Base-by-base conservation (phyloP, 2,797 vertebrate species). In the Peromyscus nudipes region DNA sequence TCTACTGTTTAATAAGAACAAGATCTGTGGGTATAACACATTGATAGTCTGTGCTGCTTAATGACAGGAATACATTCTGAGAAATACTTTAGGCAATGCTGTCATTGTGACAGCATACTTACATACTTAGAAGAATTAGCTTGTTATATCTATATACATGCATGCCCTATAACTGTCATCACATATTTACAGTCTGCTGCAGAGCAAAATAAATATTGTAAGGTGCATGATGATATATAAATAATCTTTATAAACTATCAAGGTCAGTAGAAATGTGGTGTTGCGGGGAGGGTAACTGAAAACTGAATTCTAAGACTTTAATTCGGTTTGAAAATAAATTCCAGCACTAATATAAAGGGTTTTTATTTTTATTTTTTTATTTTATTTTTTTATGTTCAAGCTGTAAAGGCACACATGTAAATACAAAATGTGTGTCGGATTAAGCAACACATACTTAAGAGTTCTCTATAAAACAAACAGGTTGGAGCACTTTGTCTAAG, bases 301-400 rank as follows among this genome's bases (percentile, higher is more conserved):
- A 88, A 65, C 84, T 94, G 60, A 75, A 91, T 94, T 96, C 69
- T 96, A 95, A 94, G 85, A 85, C 67, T 90, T 86, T 83, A 29
- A 62, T 57, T 92, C 92, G 91, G 40, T 89, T 92, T 95, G 76
- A 92, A 96, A 96, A 90, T 80, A 94, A 97, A 94, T 84, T 87
- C 87, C 3, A 81, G 55, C 40, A 25, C 10, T 93, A 93, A 93
- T 77, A 77, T 62, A 95, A 65, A 92, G 49, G 34, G 25, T 31
- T 67, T 67, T 14, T 6, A 40, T 40, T 40, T 40, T 40, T 40
- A 40, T 2, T 52, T 14, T 52, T 52, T 14, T 52, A 2, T 52
- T 62, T 27, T 27, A 10, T 62, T 25, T 83, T 89, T 60, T 88
- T 49, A 80, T 77, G 93, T 37, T 90, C 71, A 93, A 55, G 55